Conservation (phyloP, 2,888 invertebrate genomes). For the Cepaea hortensis region DNA sequence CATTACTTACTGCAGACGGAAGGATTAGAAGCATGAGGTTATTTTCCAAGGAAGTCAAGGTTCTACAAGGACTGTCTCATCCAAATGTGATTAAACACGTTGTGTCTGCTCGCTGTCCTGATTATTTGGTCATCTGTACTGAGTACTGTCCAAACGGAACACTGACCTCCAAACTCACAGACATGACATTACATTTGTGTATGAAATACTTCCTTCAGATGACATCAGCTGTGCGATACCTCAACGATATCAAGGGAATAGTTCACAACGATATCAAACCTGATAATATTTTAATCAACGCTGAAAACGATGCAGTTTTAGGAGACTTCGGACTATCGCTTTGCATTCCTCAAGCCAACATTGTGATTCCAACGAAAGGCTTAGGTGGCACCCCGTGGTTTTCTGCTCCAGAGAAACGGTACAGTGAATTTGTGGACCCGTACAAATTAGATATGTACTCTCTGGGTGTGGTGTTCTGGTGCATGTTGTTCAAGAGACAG, state of each 20-base stretch:
- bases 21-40: not conserved
- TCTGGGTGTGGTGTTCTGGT: too few species aligned
- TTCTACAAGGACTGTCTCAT: not conserved
- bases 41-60: not conserved
- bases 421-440: not conserved
- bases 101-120: not conserved
- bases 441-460: not conserved
- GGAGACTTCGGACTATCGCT: conserved; percentile 11
- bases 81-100: not conserved
- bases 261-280: conserved; percentile 4
- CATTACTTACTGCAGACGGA: not conserved
- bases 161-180: not conserved
- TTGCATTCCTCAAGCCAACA: not conserved
- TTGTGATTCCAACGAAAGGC: not conserved
- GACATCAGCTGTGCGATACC: conserved; percentile 2
- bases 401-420: not conserved
- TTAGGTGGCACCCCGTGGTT: not conserved
- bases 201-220: not conserved
- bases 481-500: too few species aligned
- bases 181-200: not conserved
- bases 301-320: not conserved
- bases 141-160: not conserved
- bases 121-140: not conserved
- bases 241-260: not conserved
- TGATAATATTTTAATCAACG: not conserved